Evolutionary conservation across 2,113 vertebrate species (phyloP), one percentile per base, ranked within the genome.

Genomic region (Pavo muticus): DNA sequence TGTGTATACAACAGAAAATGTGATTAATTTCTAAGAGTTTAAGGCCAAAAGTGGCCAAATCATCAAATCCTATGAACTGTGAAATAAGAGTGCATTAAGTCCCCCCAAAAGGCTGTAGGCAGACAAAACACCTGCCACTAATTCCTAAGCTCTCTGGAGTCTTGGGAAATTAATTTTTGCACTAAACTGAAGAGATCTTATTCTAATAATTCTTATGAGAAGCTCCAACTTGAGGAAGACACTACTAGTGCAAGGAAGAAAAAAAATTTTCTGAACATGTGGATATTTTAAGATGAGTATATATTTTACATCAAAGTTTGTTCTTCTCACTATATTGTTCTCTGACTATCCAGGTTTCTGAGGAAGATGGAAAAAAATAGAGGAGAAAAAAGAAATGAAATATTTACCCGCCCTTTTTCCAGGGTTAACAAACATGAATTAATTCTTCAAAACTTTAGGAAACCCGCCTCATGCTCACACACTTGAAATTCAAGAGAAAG

Each of bases 91-190:
- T 50, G 6, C 37, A 39, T 80, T 47, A 83, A 79, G 45, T 39
- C 27, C 25, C 69, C 17, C 12, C 44, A 67, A 84, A 84, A 35
- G 14, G 12, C n/a, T 67, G 9, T 40, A 84, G 12, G 37, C 48
- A 74, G 40, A 10, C 23, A 74, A 78, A 67, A 87, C 17, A 37
- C 37, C 37, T 74, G 7, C 1, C 27, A 75, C 18, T 56, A 82
- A 16, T 17, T 56, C 57, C 15, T 59, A 59, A 67, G 6, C 3
- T 52, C 1, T 1, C 11, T 77, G 23, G 13, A 54, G 9, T 48
- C 30, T n/a, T 90, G 40, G 13, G 27, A 88, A 96, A 78, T 35
- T 78, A 96, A 78, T 35, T 78, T 71, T 44, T 75, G 52, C 67
- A 35, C 40, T 11, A 54, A 89, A 54, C 11, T 69, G 17, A n/a